phyloP scores from a whole-genome alignment of 2,888 invertebrate species.

The Tetrapedia diversipes region DNA sequence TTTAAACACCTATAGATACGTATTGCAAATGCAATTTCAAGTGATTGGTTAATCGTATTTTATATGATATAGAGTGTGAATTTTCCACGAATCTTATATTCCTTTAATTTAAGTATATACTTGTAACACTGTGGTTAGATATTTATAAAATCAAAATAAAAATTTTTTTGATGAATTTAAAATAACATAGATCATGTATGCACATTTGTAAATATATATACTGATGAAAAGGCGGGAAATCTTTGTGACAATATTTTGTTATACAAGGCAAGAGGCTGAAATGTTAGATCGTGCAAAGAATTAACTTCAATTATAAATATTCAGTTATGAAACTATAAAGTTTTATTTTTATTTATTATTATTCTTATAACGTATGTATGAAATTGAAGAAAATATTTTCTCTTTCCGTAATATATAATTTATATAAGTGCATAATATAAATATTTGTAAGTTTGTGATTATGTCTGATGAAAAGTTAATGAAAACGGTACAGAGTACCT shows the following conservation, averaged over 20 bases:
- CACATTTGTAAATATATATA: neutral
- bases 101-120: neutral
- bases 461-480: constrained; percentile 83
- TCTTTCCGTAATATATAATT: neutral
- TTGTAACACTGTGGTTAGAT: neutral
- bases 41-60: neutral
- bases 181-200: neutral
- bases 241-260: neutral
- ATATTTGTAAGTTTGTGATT: neutral
- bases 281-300: too few species aligned
- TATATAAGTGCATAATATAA: neutral
- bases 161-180: neutral
- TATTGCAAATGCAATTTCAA: neutral
- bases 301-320: neutral
- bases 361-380: neutral
- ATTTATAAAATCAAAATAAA: neutral
- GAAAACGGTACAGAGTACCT: constrained; percentile 87
- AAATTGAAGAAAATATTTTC: neutral
- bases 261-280: too few species aligned
- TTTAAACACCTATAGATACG: too few species aligned
- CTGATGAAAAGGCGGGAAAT: constrained; percentile 27
- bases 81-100: neutral
- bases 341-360: neutral
- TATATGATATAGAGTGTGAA: neutral
- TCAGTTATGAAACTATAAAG: neutral